A percentile compares a stretch with the other conserved stretches of the same genome.
These are phyloP conservation scores for Ara ararauna DNA, from an alignment of 2,797 vertebrate genomes.

Conservation along the genomic window DNA sequence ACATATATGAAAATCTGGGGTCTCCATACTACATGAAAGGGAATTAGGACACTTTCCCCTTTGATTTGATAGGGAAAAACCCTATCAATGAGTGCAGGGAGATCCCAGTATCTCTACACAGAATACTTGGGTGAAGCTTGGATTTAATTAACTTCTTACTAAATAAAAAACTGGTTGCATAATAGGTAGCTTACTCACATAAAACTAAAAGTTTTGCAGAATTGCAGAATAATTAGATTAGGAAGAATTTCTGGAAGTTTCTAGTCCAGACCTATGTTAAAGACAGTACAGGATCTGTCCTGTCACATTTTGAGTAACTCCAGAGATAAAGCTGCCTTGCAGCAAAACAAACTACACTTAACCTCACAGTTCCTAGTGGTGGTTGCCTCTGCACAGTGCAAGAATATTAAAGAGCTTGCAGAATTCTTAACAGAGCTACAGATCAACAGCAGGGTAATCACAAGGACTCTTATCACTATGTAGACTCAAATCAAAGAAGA, in stretches of 20 bases:
- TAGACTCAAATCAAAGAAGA: not conserved
- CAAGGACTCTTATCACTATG: not conserved
- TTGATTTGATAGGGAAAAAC: constrained; percentile 5
- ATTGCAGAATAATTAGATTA: not conserved
- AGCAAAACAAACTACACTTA: not conserved
- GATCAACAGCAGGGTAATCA: not conserved
- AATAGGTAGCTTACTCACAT: not conserved
- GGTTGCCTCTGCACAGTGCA: not conserved
- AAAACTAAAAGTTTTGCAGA: not conserved
- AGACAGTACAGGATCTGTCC: not conserved
- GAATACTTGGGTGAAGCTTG: not conserved
- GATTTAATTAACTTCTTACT: not conserved
- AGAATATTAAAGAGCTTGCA: not conserved
- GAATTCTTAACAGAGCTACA: not conserved
- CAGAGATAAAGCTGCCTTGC: not conserved
- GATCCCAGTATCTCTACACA: not conserved
- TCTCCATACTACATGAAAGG: not conserved
- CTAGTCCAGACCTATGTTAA: not conserved
- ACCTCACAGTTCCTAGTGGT: not conserved
- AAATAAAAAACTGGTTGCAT: not conserved
- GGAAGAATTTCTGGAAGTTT: not conserved
- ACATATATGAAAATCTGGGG: not conserved
- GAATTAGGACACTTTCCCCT: not conserved
- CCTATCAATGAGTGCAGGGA: not conserved
- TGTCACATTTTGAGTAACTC: not conserved